These are phyloP conservation scores for Epistrophella euchroma DNA, from an alignment of 2,888 invertebrate species.

Conservation along the genomic window DNA sequence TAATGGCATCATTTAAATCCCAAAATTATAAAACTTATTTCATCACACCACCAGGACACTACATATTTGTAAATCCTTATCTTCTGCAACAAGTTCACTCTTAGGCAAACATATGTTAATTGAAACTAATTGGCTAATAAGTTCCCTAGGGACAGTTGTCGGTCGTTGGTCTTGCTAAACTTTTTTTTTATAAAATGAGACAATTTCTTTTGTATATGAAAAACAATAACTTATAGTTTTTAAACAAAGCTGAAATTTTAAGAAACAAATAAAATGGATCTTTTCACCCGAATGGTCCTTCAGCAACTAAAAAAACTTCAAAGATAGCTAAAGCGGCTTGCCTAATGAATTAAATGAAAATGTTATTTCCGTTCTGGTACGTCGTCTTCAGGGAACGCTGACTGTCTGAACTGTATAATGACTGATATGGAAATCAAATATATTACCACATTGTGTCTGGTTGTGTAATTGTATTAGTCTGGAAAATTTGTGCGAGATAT, in stretches of 20 bases:
- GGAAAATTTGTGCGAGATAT: neutral
- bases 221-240: no score
- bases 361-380: constrained; percentile 23
- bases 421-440: constrained; percentile 60
- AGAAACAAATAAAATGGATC: constrained; percentile 9
- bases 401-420: constrained; percentile 1
- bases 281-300: constrained; percentile 66
- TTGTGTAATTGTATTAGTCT: constrained; percentile 51
- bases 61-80: neutral
- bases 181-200: neutral
- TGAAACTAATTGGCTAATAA: neutral
- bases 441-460: constrained; percentile 33
- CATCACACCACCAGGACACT: neutral
- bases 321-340: constrained; percentile 30
- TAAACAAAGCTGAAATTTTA: no score
- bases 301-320: constrained; percentile 55
- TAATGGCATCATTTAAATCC: neutral
- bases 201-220: neutral
- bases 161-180: neutral
- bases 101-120: neutral
- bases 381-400: constrained; percentile 4
- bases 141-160: neutral
- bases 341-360: constrained; percentile 65
- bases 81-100: constrained; percentile 34
- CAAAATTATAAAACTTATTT: constrained; percentile 28